Conservation (phyloP, 2,113 vertebrate genomes). For the Synchiropus splendidus region DNA sequence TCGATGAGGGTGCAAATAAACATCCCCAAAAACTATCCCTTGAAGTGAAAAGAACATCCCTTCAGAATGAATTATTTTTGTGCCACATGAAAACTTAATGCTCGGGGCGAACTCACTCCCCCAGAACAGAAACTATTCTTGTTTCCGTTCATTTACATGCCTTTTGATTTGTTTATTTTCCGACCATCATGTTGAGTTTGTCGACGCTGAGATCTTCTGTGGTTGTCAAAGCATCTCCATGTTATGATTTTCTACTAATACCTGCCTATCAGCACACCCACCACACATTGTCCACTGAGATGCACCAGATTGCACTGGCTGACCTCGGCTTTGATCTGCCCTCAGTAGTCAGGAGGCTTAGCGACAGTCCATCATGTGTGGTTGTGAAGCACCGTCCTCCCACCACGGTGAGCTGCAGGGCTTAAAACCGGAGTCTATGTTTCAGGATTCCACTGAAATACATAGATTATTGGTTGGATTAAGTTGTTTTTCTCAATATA, state of each 20-base stretch:
- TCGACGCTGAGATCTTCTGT: constrained; percentile 30
- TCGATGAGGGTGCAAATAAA: neutral
- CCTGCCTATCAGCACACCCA: constrained; percentile 32
- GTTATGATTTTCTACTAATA: constrained; percentile 21
- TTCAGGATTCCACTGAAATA: too few relatives aligned
- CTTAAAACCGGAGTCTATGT: too few relatives aligned
- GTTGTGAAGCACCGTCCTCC: constrained; percentile 1
- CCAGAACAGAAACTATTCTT: neutral
- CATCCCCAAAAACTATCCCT: neutral
- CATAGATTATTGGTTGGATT: too few relatives aligned
- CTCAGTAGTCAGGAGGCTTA: constrained; percentile 14
- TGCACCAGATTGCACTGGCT: neutral
- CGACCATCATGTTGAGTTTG: constrained; percentile 7
- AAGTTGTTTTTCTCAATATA: too few relatives aligned
- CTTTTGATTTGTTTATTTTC: neutral
- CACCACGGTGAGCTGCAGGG: too few relatives aligned
- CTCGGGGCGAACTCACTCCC: neutral
- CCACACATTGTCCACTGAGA: constrained; percentile 4
- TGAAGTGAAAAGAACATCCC: neutral
- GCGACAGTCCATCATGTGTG: constrained; percentile 15
- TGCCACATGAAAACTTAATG: neutral
- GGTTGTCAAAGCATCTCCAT: constrained; percentile 50
- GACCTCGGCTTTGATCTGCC: constrained; percentile 8
- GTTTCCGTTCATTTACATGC: neutral
- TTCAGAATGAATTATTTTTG: neutral